Evolutionary conservation across 2,888 invertebrate genomes (phyloP), one percentile per base, ranked within the genome.

Genomic region (Eupeodes latifasciatus): DNA sequence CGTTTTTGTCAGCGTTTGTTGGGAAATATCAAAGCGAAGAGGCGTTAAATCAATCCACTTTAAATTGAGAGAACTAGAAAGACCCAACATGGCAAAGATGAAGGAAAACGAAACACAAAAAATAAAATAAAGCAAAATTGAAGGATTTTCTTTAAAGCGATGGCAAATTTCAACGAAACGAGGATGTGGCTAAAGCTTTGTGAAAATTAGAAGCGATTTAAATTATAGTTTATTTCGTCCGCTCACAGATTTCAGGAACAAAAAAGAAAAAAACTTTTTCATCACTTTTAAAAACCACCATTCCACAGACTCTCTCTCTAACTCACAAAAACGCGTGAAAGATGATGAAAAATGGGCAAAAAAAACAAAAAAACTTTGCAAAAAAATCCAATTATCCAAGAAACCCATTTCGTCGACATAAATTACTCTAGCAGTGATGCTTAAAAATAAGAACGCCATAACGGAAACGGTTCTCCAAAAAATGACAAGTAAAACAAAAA

Each of bases 371-470:
- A 81, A 71, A 61, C 66, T 59, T 61, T 40, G 62, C 44, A 77
- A 82, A 88, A 19, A 89, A 89, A 89, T 89, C 89, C 89, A 89
- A 89, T 89, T 89, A 86, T 81, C 85, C 81, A 89, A 86, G 86
- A 84, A 86, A 86, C 75, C 89, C 89, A 89, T 86, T 89, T 86
- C 79, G 81, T 86, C 89, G 89, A 89, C 86, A 89, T 89, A 89
- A 89, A 89, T 89, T 89, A 89, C 89, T 85, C 85, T 79, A 71
- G 85, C 85, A 89, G 85, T 89, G 85, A 85, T 88, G 85, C 88
- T 85, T 85, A 76, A 85, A 88, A 88, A 88, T 78, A 88, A 85
- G 88, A 85, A 69, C 80, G 62, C 84, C 88, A 81, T 78, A 75
- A 84, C 88, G 85, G 71, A 88, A 88, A 88, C 88, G 71, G 85